Evolutionary conservation across 2,888 invertebrate genomes (phyloP).

Genomic region (Abrostola triplasia): DNA sequence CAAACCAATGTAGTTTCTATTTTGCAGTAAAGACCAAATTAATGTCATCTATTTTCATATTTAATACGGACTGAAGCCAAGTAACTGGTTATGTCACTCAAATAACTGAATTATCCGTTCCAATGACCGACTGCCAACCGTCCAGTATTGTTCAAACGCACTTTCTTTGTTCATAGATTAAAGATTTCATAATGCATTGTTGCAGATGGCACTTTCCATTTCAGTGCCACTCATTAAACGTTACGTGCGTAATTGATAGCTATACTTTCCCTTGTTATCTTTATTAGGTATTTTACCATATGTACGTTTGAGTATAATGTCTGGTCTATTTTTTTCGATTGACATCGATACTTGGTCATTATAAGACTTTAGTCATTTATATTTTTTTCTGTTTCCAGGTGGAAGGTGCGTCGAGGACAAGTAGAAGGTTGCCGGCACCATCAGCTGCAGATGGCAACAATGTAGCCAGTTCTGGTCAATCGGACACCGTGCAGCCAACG

Average conservation of each 20-base stretch:
- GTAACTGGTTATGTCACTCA: constrained; percentile 60
- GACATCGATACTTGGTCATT: no score
- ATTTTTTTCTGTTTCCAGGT: constrained; percentile 66
- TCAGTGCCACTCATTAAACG: constrained; percentile 48
- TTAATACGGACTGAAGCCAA: constrained; percentile 2
- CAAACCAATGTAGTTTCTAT: not conserved
- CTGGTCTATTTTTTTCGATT: not conserved
- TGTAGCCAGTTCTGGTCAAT: constrained; percentile 59
- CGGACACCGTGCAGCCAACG: constrained; percentile 64
- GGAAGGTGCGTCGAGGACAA: constrained; percentile 71
- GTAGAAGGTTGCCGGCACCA: constrained; percentile 71
- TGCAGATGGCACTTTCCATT: constrained; percentile 54
- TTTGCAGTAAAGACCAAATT: not conserved
- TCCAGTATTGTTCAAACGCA: constrained; percentile 74
- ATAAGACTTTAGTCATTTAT: not conserved
- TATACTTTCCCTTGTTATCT: constrained; percentile 45
- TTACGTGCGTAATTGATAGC: constrained; percentile 52
- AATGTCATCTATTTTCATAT: not conserved
- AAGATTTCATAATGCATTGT: constrained; percentile 59
- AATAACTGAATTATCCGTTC: constrained; percentile 65
- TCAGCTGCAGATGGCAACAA: constrained; percentile 63
- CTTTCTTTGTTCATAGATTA: constrained; percentile 61
- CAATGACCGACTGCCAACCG: constrained; percentile 61
- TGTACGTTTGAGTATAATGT: constrained; percentile 5
- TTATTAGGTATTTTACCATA: constrained; percentile 21